Percentiles rank a stretch among this genome's conserved stretches.
phyloP scores from a whole-genome alignment of 35 echinoderm and acorn worm genomes.

The Lytechinus pictus region DNA sequence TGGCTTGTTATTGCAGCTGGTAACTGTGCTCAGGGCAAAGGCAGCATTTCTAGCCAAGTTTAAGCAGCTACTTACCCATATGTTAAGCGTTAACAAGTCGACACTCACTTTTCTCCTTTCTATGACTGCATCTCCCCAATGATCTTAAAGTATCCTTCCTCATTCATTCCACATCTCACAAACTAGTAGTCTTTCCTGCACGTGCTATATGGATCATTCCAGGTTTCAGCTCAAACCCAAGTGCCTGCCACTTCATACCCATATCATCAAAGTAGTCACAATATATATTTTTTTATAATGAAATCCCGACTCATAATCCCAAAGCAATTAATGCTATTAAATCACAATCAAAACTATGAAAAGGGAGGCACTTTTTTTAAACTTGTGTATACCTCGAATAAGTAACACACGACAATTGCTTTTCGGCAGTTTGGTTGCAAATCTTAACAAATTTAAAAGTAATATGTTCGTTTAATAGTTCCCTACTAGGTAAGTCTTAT shows the following conservation, averaged over 20 bases:
- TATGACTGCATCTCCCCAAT: background rate
- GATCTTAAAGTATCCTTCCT: background rate
- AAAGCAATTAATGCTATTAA: too few relatives aligned
- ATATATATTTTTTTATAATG: too few relatives aligned
- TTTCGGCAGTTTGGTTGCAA: too few relatives aligned
- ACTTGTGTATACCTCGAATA: too few relatives aligned
- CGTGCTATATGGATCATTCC: background rate
- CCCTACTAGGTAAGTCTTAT: too few relatives aligned
- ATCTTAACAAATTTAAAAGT: too few relatives aligned
- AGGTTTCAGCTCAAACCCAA: background rate
- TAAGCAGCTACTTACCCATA: constrained; percentile 15
- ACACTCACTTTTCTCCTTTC: background rate
- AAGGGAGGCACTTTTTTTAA: too few relatives aligned
- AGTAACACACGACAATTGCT: too few relatives aligned
- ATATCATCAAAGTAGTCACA: background rate
- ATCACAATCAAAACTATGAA: too few relatives aligned
- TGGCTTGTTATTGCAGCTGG: constrained; percentile 33
- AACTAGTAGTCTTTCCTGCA: background rate
- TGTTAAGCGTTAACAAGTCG: constrained; percentile 2
- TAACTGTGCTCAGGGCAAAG: background rate
- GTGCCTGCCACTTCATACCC: background rate
- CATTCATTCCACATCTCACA: background rate
- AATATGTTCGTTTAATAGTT: too few relatives aligned
- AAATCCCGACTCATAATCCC: too few relatives aligned
- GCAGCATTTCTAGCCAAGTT: background rate